phyloP scores from a whole-genome alignment of 2,888 invertebrate species.

The Hyposoter didymator region DNA sequence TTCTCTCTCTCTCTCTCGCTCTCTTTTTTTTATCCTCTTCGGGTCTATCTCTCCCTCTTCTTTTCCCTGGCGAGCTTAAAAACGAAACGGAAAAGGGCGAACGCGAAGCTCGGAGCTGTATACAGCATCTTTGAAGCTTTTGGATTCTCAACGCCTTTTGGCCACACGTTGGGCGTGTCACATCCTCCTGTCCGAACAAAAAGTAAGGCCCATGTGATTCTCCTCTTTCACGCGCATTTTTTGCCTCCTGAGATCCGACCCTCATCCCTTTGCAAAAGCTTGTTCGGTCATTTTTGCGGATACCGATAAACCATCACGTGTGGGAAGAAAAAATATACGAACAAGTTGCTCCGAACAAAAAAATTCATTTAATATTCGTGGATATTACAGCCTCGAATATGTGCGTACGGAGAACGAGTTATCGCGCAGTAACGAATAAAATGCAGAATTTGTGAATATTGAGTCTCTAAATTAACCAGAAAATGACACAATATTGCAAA shows the following conservation, averaged over 20 bases:
- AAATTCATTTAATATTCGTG: neutral
- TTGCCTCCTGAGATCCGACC: neutral
- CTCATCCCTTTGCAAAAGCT: neutral
- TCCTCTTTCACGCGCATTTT: neutral
- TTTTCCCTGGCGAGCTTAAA: neutral
- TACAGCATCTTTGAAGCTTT: neutral
- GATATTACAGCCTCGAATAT: neutral
- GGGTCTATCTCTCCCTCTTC: conserved; percentile 45
- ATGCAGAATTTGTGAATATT: neutral
- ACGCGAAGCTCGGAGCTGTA: neutral
- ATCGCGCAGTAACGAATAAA: neutral
- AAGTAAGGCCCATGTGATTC: neutral
- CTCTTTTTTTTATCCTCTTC: neutral
- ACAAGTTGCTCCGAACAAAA: neutral
- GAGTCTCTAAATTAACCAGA: neutral
- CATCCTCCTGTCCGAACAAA: neutral
- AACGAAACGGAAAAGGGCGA: neutral
- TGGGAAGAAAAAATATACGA: neutral
- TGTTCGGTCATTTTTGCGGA: neutral
- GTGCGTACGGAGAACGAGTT: neutral
- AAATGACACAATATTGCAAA: neutral
- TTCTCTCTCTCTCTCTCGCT: conserved; percentile 44
- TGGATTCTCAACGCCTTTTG: neutral
- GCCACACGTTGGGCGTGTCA: neutral
- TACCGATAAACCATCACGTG: neutral